These are phyloP conservation scores for Drosophila chauvacae DNA, from an alignment of 1,140 invertebrate species.

Conservation along the genomic window DNA sequence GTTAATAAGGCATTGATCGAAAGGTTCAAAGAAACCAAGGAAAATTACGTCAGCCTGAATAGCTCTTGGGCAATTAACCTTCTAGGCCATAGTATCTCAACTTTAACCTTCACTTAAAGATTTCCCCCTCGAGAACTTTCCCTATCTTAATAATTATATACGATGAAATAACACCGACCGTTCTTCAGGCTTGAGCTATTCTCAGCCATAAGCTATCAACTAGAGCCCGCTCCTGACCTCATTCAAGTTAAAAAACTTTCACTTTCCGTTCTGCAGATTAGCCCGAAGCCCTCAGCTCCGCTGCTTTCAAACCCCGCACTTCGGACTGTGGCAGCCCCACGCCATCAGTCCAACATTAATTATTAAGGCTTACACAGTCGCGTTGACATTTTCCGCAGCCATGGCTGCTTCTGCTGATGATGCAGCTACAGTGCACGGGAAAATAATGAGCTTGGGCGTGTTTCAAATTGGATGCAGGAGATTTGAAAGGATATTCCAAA, in stretches of 20 bases:
- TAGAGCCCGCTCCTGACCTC: slow-evolving; percentile 30
- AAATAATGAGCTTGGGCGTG: neutral
- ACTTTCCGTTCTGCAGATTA: slow-evolving; percentile 44
- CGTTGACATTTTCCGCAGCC: slow-evolving; percentile 58
- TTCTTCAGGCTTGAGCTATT: slow-evolving; percentile 19
- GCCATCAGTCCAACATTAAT: slow-evolving; percentile 64
- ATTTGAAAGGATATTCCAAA: slow-evolving; percentile 10
- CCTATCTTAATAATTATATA: slow-evolving; percentile 25
- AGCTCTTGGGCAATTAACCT: slow-evolving; percentile 5
- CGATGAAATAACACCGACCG: slow-evolving; percentile 18
- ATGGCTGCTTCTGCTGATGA: slow-evolving; percentile 26
- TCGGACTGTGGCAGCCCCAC: slow-evolving; percentile 41
- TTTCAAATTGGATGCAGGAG: neutral
- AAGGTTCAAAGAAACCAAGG: neutral
- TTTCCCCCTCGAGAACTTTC: slow-evolving; percentile 16
- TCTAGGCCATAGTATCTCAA: slow-evolving; percentile 3
- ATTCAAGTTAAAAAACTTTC: slow-evolving; percentile 28
- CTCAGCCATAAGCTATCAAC: slow-evolving; percentile 14
- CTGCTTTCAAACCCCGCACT: neutral
- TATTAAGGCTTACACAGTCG: slow-evolving; percentile 58
- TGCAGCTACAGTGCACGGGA: slow-evolving; percentile 8
- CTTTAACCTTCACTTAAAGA: slow-evolving; percentile 28
- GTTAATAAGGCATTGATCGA: neutral
- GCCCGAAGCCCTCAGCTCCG: slow-evolving; percentile 34
- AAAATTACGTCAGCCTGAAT: neutral